Evolutionary conservation across 2,113 vertebrate genomes (phyloP).

Genomic region (Odocoileus virginianus): DNA sequence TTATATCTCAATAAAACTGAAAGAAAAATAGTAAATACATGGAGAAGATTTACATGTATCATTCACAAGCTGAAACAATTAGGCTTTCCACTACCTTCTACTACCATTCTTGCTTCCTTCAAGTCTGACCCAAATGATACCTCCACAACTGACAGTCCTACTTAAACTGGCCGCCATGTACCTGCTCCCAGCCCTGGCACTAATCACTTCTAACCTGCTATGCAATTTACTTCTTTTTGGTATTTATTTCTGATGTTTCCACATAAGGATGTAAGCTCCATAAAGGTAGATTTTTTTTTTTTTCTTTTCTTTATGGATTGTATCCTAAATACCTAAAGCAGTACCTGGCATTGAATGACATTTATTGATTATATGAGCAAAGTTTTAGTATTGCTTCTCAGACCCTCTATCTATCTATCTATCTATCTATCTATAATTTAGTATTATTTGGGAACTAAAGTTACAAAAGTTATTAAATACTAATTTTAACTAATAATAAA

Average conservation of each 20-base stretch:
- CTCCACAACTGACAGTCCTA: not conserved
- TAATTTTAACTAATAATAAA: not conserved
- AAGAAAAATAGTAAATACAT: not conserved
- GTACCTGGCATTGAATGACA: not conserved
- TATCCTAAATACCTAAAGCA: not conserved
- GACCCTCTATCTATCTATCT: not conserved
- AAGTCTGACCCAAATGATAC: not conserved
- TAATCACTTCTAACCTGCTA: not conserved
- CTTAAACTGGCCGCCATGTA: not conserved
- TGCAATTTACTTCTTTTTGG: not conserved
- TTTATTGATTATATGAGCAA: not conserved
- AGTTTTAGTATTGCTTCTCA: not conserved
- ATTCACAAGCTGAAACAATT: not conserved
- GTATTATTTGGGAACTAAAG: not conserved
- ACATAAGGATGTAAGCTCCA: not conserved
- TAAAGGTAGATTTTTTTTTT: not conserved
- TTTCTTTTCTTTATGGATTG: not conserved
- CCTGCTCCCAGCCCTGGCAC: not conserved
- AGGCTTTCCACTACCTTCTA: not conserved
- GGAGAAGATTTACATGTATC: not conserved
- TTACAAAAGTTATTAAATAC: not conserved
- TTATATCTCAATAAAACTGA: not conserved
- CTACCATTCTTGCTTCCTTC: not conserved
- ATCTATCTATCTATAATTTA: not conserved
- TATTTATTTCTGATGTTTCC: not conserved